Conservation (phyloP, 37 sponge, comb jelly and placozoan species). For the Aphrocallistes beatrix region DNA sequence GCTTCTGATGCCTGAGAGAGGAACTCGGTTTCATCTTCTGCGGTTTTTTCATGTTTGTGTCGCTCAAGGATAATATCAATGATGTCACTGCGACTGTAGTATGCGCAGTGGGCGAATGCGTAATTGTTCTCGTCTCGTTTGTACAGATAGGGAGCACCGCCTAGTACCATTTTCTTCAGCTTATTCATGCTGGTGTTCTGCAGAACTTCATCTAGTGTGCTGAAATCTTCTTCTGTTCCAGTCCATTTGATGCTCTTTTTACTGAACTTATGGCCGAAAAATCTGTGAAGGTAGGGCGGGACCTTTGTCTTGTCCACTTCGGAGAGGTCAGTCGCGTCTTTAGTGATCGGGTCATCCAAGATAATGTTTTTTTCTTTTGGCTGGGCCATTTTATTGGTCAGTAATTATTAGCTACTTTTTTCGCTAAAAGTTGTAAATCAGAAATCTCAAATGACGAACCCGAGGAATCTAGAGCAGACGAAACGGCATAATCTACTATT, state of each 20-base stretch:
- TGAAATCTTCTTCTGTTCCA: background rate
- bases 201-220: background rate
- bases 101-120: background rate
- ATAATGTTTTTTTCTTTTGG: background rate
- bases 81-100: background rate
- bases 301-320: background rate
- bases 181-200: background rate
- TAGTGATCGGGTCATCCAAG: background rate
- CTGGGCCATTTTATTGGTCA: background rate
- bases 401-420: no score
- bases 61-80: background rate
- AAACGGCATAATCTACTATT: no score
- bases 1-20: background rate
- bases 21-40: background rate
- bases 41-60: background rate
- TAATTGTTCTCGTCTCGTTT: background rate
- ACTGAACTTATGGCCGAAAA: background rate
- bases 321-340: background rate
- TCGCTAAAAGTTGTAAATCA: no score
- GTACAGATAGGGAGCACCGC: background rate
- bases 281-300: background rate
- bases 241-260: conserved; percentile 7
- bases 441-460: no score
- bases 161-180: background rate
- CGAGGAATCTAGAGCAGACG: no score